These are phyloP conservation scores for Oncorhynchus gorbuscha DNA, from an alignment of 2,113 vertebrate genomes.

Conservation along the genomic window DNA sequence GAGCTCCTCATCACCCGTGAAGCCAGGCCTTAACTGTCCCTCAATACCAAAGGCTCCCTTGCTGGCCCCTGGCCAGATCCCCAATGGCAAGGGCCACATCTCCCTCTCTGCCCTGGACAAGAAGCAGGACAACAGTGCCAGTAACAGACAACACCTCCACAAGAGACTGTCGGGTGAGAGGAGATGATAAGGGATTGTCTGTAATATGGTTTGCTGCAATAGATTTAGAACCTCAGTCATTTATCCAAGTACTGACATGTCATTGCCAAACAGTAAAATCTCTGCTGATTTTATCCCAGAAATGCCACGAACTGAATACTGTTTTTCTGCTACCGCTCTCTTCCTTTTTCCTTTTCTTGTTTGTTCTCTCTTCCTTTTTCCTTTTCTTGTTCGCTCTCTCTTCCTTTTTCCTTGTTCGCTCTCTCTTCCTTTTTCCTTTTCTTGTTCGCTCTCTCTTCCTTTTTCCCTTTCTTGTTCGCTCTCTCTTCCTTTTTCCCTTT, in stretches of 20 bases:
- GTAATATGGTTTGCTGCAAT: no score
- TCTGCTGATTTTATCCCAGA: not conserved
- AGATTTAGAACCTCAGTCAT: not conserved
- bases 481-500: not conserved
- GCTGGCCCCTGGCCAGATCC: conserved; percentile 92
- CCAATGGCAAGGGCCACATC: conserved; percentile 95
- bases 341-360: no score
- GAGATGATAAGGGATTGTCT: not conserved
- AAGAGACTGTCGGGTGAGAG: conserved; percentile 91
- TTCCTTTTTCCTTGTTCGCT: no score
- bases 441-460: no score
- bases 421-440: no score
- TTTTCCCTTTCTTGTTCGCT: not conserved
- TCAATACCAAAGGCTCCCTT: conserved; percentile 99
- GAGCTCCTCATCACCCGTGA: conserved; percentile 88
- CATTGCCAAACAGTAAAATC: no score
- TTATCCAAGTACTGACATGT: not conserved
- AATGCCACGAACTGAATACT: not conserved
- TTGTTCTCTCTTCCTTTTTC: conserved; percentile 2
- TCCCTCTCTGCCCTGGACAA: conserved; percentile 80
- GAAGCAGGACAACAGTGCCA: conserved; percentile 89
- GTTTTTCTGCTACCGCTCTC: no score
- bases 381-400: no score
- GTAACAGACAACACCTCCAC: conserved; percentile 90
- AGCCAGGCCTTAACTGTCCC: conserved; percentile 98